Percentiles rank a stretch among this genome's conserved stretches.
phyloP scores from a whole-genome alignment of 1,140 invertebrate species.

The Sinonovacula constricta region DNA sequence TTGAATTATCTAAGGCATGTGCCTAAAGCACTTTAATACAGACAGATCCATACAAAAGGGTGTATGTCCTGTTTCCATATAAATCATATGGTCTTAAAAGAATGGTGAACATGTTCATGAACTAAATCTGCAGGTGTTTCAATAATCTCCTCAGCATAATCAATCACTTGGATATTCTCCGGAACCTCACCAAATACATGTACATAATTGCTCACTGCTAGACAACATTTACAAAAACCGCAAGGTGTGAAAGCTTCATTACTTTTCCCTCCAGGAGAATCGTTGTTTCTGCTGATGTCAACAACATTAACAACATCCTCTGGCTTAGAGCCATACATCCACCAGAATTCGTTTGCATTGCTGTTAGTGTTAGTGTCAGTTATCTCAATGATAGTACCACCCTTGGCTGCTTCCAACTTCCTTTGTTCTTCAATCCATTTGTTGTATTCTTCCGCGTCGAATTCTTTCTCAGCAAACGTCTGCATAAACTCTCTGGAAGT shows the following conservation, averaged over 20 bases:
- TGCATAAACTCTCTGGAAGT: slow-evolving; percentile 18
- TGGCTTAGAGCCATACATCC: slow-evolving; percentile 24
- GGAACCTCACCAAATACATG: slow-evolving; percentile 41
- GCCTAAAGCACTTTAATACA: too few species aligned
- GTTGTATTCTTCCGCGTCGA: slow-evolving; percentile 36
- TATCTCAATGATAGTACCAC: neutral
- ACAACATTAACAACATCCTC: slow-evolving; percentile 6
- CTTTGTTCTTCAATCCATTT: slow-evolving; percentile 11
- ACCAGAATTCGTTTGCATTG: slow-evolving; percentile 39
- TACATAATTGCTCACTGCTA: slow-evolving; percentile 42
- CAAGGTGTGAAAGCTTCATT: slow-evolving; percentile 1
- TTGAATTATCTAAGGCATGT: too few species aligned
- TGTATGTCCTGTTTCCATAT: too few species aligned
- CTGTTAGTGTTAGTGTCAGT: slow-evolving; percentile 7
- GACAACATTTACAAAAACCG: slow-evolving; percentile 47
- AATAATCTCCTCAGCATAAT: slow-evolving; percentile 24
- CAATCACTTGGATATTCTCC: slow-evolving; percentile 49
- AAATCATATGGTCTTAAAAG: too few species aligned
- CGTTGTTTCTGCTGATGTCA: neutral
- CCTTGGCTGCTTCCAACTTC: slow-evolving; percentile 15
- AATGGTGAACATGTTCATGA: too few species aligned
- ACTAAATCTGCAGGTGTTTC: neutral
- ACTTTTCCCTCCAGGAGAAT: neutral
- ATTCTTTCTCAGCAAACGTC: slow-evolving; percentile 41
- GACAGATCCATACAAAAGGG: too few species aligned